Conservation (phyloP, 2,113 vertebrate species). For the Paradisaea rubra region DNA sequence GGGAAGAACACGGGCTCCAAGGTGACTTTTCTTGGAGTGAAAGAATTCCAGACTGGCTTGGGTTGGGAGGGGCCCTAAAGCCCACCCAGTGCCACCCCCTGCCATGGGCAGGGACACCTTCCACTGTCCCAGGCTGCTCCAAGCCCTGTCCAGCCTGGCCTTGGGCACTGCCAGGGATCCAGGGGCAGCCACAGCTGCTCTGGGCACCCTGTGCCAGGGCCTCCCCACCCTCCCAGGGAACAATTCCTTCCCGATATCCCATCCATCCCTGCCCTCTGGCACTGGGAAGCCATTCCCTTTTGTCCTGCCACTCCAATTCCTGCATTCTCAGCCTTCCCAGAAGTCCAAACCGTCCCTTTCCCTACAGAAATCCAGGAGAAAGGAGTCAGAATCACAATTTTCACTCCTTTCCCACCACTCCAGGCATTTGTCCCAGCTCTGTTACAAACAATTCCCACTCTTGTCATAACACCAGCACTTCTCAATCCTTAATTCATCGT, state of each 20-base stretch:
- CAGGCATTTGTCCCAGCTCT: not conserved
- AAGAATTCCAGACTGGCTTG: not conserved
- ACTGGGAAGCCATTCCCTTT: not conserved
- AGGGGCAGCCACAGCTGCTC: not conserved
- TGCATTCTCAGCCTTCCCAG: not conserved
- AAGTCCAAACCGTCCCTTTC: not conserved
- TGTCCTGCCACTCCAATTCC: not conserved
- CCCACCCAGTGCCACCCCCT: accelerated
- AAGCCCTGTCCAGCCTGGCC: not conserved
- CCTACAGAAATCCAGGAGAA: not conserved
- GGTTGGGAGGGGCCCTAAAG: accelerated
- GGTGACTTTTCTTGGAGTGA: not conserved
- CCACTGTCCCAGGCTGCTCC: not conserved
- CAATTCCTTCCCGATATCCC: accelerated
- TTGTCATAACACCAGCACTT: not conserved
- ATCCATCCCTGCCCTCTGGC: accelerated
- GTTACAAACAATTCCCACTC: not conserved
- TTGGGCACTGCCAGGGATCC: not conserved
- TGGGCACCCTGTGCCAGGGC: not conserved
- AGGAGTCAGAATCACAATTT: not conserved
- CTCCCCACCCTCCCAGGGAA: accelerated
- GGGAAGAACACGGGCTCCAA: not conserved
- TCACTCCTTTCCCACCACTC: not conserved
- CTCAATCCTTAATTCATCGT: not conserved
- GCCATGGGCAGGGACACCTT: not conserved